A percentile compares a stretch with the other conserved stretches of the same genome.
Conservation (phyloP, 2,113 vertebrate genomes). For the Tachycineta bicolor region DNA sequence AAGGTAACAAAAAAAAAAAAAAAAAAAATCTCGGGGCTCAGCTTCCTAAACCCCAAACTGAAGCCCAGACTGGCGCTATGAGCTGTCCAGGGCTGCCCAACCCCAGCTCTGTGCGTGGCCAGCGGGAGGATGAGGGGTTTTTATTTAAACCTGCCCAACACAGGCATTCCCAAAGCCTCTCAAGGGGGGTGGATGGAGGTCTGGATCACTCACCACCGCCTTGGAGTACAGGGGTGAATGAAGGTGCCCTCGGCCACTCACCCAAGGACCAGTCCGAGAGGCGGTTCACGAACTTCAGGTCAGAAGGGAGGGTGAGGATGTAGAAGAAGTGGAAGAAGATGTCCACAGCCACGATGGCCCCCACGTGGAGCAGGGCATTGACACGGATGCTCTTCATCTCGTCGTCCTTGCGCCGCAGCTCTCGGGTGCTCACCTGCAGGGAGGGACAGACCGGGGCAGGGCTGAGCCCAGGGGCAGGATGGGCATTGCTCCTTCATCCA, state of each 20-base stretch:
- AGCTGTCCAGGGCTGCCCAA: neutral
- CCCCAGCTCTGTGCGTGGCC: neutral
- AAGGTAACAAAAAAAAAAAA: neutral
- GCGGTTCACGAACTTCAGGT: conserved; percentile 85
- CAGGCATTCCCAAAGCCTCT: neutral
- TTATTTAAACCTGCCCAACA: neutral
- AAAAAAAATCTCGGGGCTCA: neutral
- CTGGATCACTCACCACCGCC: neutral
- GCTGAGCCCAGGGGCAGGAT: neutral
- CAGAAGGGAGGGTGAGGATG: conserved; percentile 90
- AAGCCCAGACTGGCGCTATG: neutral
- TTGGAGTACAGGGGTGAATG: neutral
- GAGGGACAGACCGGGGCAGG: neutral
- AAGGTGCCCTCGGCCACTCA: conserved; percentile 26
- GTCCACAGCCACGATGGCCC: conserved; percentile 80
- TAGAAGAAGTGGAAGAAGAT: conserved; percentile 95
- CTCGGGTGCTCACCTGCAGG: conserved; percentile 80
- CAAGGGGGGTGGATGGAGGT: neutral
- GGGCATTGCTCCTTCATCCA: neutral
- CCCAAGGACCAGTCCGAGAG: conserved; percentile 92
- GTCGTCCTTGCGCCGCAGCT: conserved; percentile 79
- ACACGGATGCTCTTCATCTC: conserved; percentile 87
- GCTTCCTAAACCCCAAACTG: neutral
- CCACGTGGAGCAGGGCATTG: conserved; percentile 78
- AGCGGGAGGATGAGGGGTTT: fast-evolving